phyloP scores from a whole-genome alignment of 2,113 vertebrate genomes.

The Malaclemys terrapin region DNA sequence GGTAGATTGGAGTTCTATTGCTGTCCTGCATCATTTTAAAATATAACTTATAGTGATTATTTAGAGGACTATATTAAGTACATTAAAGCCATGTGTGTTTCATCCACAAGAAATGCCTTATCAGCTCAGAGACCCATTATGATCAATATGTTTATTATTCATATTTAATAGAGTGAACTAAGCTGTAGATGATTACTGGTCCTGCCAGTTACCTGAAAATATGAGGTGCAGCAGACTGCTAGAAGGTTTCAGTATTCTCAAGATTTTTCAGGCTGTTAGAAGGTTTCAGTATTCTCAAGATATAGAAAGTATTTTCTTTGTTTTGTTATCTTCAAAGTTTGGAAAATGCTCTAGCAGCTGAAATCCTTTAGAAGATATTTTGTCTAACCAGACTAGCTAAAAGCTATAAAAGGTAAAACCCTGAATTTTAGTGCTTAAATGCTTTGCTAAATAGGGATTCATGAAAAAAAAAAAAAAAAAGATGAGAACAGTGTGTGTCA shows the following conservation, averaged over 20 bases:
- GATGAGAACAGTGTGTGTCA: not conserved
- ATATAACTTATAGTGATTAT: slow-evolving; percentile 68
- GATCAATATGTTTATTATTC: slow-evolving; percentile 67
- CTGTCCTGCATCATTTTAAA: slow-evolving; percentile 59
- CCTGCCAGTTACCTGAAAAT: slow-evolving; percentile 64
- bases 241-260: slow-evolving; percentile 56
- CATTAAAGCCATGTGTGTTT: slow-evolving; percentile 73
- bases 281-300: slow-evolving; percentile 58
- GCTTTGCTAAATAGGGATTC: slow-evolving; percentile 44
- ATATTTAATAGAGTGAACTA: slow-evolving; percentile 64
- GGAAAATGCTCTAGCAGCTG: slow-evolving; percentile 35
- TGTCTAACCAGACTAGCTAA: slow-evolving; percentile 22
- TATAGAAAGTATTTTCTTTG: slow-evolving; percentile 54
- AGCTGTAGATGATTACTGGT: slow-evolving; percentile 69
- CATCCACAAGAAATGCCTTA: slow-evolving; percentile 65
- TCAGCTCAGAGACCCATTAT: slow-evolving; percentile 64
- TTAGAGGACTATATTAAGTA: slow-evolving; percentile 65
- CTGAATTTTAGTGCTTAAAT: slow-evolving; percentile 10
- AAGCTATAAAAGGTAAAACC: slow-evolving; percentile 54
- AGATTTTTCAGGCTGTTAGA: slow-evolving; percentile 64
- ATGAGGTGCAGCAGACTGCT: slow-evolving; percentile 66
- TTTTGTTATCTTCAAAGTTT: slow-evolving; percentile 51
- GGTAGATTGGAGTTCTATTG: slow-evolving; percentile 33
- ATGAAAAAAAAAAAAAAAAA: not conserved
- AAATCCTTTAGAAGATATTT: slow-evolving; percentile 20